Evolutionary conservation across 2,888 invertebrate species (phyloP), one percentile per base, ranked within the genome.

Genomic region (Hemistola chrysoprasaria): DNA sequence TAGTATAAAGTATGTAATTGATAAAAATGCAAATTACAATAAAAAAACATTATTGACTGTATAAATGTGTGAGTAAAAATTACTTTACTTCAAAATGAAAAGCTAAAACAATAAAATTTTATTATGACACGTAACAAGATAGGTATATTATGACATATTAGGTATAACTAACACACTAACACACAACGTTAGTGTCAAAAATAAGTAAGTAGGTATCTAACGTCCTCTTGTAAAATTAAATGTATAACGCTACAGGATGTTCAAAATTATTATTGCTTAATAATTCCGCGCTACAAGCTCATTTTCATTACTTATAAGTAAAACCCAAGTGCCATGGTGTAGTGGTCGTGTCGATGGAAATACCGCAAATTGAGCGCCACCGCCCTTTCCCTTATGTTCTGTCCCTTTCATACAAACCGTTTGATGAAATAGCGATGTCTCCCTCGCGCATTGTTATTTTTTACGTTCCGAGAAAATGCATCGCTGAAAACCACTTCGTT

Each of bases 291-390:
- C 39, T 40, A 59, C 62, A 63, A 56, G 56, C 59, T 63, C 61
- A 65, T 69, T 71, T 66, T 68, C 70, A 67, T 66, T 16, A 16
- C 16, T 16, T 16, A 16, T 59, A 58, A 60, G 68, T 71, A 64
- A 72, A 72, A 69, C 49, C 44, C 27, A 63, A 65, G 47, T 54
- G 48, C 43, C 38, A 33, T 46, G 49, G 44, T 47, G 42, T 53
- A 51, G 50, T 49, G 49, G 40, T 56, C 51, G 57, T 51, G 48
- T 50, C 56, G 47, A 56, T 51, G 59, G 42, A 40, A 56, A 48
- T 53, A 51, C 57, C 63, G 53, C 56, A 54, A 61, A 59, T 62
- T 56, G 51, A 51, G 48, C 50, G 44, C 49, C 47, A 46, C 50
- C 53, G 42, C 52, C 48, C 52, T 48, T 36, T 33, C 37, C 25